phyloP scores from a whole-genome alignment of 2,113 vertebrate genomes.

The Promerops cafer region DNA sequence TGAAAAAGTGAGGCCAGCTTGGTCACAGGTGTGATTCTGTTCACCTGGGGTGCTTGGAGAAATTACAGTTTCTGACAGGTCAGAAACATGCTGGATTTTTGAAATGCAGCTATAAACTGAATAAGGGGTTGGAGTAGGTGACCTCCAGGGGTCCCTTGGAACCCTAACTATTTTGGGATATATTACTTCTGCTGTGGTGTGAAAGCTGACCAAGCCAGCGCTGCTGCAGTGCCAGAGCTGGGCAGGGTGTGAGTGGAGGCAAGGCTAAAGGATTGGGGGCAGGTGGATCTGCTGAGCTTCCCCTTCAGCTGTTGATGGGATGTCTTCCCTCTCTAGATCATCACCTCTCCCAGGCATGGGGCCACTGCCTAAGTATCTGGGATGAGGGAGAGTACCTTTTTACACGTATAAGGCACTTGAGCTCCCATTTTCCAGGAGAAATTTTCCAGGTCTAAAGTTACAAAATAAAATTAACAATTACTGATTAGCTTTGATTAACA shows the following conservation, averaged over 20 bases:
- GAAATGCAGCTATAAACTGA: background rate
- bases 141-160: background rate
- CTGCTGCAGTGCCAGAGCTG: background rate
- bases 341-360: background rate
- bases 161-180: background rate
- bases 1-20: background rate
- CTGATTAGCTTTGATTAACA: background rate
- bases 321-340: background rate
- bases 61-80: background rate
- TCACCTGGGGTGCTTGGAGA: background rate
- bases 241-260: background rate
- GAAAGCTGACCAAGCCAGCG: fast-evolving
- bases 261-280: background rate
- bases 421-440: background rate
- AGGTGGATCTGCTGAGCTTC: background rate
- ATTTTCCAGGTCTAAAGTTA: background rate
- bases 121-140: background rate
- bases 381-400: background rate
- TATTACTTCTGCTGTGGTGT: background rate
- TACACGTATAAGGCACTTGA: background rate
- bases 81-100: background rate
- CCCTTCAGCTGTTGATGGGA: background rate
- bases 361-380: background rate
- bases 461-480: background rate
- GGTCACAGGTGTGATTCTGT: background rate